phyloP scores from a whole-genome alignment of 2,113 vertebrate species.

The Psophia crepitans region DNA sequence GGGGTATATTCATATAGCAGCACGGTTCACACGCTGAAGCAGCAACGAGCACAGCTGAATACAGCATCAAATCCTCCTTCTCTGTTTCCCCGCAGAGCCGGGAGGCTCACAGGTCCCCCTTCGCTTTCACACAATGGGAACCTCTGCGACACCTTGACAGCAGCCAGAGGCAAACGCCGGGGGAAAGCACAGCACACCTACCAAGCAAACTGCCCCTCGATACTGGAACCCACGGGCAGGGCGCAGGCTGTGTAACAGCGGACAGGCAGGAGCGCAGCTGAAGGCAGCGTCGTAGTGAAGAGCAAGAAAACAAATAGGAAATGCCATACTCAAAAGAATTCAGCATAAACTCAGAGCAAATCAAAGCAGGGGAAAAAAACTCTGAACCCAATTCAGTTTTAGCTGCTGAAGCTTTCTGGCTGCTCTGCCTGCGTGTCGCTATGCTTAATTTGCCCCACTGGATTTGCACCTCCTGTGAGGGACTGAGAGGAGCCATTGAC shows the following conservation, averaged over 20 bases:
- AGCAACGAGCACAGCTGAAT: neutral
- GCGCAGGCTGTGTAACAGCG: neutral
- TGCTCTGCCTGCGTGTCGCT: neutral
- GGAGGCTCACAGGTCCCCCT: neutral
- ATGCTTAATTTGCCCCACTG: conserved; percentile 53
- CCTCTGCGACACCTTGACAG: neutral
- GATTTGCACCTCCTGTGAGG: conserved; percentile 64
- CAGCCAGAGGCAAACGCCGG: neutral
- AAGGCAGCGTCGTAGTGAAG: neutral
- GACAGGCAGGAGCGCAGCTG: neutral
- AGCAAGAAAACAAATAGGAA: conserved; percentile 51
- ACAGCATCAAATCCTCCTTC: neutral
- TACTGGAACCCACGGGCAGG: neutral
- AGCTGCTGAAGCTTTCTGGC: conserved; percentile 33
- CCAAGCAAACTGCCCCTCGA: neutral
- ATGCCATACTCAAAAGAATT: conserved; percentile 13
- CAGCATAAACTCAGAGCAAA: neutral
- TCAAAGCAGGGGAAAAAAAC: conserved; percentile 32
- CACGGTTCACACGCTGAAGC: neutral
- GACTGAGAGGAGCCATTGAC: conserved; percentile 61
- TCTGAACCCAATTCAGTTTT: conserved; percentile 25
- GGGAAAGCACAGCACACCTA: neutral
- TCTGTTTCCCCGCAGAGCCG: neutral
- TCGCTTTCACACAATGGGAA: neutral
- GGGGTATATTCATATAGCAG: rapidly evolving